Evolutionary conservation across 1,140 invertebrate species (phyloP).

Genomic region (Wasmannia auropunctata): DNA sequence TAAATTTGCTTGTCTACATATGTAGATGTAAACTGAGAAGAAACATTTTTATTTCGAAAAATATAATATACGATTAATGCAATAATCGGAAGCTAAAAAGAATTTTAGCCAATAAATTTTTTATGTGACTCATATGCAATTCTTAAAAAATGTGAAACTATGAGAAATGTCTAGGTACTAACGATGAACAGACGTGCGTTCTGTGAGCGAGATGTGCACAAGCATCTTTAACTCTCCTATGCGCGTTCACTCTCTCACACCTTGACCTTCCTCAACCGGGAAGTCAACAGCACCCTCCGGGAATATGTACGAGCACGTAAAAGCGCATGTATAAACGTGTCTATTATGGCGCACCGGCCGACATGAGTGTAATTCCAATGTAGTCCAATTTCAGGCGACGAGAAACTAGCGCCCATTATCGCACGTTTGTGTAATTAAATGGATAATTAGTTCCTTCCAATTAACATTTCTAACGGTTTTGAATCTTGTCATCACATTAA

Average conservation of each 20-base stretch:
- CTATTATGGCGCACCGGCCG: slow-evolving; percentile 31
- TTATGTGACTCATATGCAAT: neutral
- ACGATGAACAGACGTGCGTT: neutral
- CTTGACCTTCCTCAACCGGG: slow-evolving; percentile 80
- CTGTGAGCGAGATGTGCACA: slow-evolving; percentile 9
- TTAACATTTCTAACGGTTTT: slow-evolving; percentile 24
- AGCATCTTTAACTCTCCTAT: slow-evolving; percentile 46
- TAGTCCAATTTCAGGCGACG: slow-evolving; percentile 33
- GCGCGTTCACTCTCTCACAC: slow-evolving; percentile 77
- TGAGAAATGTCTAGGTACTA: neutral
- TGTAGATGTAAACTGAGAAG: too few relatives aligned
- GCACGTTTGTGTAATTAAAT: slow-evolving; percentile 21
- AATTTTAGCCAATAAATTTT: neutral
- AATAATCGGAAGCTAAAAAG: neutral
- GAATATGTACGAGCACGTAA: slow-evolving; percentile 24
- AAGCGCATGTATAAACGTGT: slow-evolving; percentile 44
- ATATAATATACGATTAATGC: neutral
- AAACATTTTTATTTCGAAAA: neutral
- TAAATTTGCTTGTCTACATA: neutral
- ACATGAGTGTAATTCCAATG: slow-evolving; percentile 19
- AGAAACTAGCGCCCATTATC: slow-evolving; percentile 1
- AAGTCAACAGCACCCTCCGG: slow-evolving; percentile 61
- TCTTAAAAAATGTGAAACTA: neutral
- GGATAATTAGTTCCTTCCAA: slow-evolving; percentile 31
- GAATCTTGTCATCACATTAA: neutral